Evolutionary conservation across 2,797 vertebrate genomes (phyloP).

Genomic region (Cichlasoma orientale): DNA sequence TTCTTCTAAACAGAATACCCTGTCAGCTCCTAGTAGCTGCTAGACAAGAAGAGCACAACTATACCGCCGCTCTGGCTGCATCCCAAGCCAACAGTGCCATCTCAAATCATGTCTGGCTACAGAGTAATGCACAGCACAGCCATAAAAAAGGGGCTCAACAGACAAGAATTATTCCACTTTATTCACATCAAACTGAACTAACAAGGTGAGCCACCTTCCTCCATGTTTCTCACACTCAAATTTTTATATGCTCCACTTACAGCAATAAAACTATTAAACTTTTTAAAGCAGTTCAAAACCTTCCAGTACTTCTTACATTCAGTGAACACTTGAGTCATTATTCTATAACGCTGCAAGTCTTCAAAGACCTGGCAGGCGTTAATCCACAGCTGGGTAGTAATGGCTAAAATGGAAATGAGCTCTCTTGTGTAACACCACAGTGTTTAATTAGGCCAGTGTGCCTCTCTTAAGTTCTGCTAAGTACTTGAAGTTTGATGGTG

Average conservation of each 20-base stretch:
- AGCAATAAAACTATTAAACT: neutral
- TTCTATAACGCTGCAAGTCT: neutral
- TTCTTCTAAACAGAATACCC: neutral
- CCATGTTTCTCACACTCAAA: neutral
- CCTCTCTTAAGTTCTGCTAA: conserved; percentile 3
- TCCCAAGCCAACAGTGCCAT: neutral
- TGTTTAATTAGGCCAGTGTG: conserved; percentile 1
- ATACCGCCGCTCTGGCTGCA: neutral
- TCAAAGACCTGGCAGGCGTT: conserved; percentile 15
- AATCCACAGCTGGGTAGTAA: conserved; percentile 13
- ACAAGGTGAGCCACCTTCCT: neutral
- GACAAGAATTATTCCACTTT: neutral
- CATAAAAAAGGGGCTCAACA: neutral
- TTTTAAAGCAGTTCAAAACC: neutral
- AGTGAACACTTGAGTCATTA: neutral
- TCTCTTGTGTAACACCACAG: neutral
- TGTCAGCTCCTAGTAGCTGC: neutral
- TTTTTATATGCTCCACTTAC: neutral
- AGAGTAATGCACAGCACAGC: neutral
- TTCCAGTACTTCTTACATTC: neutral
- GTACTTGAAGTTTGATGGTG: neutral
- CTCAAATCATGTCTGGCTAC: conserved; percentile 11
- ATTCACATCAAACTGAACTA: neutral
- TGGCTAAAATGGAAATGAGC: conserved; percentile 44
- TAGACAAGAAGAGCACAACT: neutral